phyloP scores from a whole-genome alignment of 2,888 invertebrate species.

The Drosophila pseudotakahashii region DNA sequence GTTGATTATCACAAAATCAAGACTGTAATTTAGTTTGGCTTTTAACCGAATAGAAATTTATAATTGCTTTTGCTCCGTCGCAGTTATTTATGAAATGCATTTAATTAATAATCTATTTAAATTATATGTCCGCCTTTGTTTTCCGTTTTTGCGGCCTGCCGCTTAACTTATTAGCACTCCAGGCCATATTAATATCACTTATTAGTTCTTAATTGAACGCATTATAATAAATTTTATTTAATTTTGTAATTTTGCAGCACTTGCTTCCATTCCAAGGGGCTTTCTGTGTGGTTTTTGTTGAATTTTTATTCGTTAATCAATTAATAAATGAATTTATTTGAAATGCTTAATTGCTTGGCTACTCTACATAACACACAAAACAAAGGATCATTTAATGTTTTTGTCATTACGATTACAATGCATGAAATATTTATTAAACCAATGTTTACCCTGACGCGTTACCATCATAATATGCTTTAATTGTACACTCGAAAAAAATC shows the following conservation, averaged over 20 bases:
- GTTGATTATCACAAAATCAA: not conserved
- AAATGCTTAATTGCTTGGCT: conserved; percentile 69
- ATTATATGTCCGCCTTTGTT: conserved; percentile 17
- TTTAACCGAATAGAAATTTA: conserved; percentile 4
- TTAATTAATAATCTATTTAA: conserved; percentile 21
- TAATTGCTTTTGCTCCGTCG: not conserved
- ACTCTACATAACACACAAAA: conserved; percentile 61
- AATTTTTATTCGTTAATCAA: conserved; percentile 43
- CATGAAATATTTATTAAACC: conserved; percentile 69
- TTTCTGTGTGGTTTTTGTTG: conserved; percentile 10
- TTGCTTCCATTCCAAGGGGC: conserved; percentile 9
- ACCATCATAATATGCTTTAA: conserved; percentile 24
- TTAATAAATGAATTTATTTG: conserved; percentile 76
- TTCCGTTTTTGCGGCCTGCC: conserved; percentile 12
- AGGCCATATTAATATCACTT: conserved; percentile 56
- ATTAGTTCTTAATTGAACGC: conserved; percentile 72
- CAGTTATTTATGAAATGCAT: conserved; percentile 24
- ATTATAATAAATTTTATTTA: conserved; percentile 33
- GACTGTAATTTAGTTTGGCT: conserved; percentile 4
- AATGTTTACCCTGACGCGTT: conserved; percentile 49
- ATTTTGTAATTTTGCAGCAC: conserved; percentile 25
- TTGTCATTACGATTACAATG: conserved; percentile 60
- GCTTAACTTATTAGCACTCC: conserved; percentile 52
- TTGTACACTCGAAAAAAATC: too few relatives aligned
- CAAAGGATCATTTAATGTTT: conserved; percentile 60